Evolutionary conservation across 2,888 invertebrate species (phyloP), one percentile per base, ranked within the genome.

Genomic region (Cybosia mesomella): DNA sequence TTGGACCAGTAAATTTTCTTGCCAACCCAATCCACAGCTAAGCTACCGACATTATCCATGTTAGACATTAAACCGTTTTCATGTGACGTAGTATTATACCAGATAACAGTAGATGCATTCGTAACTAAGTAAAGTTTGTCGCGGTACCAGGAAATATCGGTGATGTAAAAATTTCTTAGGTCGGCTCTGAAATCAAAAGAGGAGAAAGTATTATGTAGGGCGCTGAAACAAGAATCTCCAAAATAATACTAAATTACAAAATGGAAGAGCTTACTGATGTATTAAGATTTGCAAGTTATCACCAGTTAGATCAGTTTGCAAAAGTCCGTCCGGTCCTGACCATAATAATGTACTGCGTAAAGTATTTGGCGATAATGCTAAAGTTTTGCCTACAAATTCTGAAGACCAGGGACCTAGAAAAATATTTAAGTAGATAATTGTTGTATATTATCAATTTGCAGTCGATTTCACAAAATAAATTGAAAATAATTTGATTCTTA

Each of bases 21-120:
- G 2, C 98, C 98, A 62, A 98, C 96, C 98, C 98, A 98, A 86
- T 99, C 99, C 18, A 98, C 97, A 0, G 98, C 98, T 64, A 98
- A 95, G 81, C 97, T 97, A 1, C 97, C 97, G 0, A 97, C 97
- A 28, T 97, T 96, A 70, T 96, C 96, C 89, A 97, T 95, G 85
- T 97, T 96, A 0, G 92, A 88, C 86, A 97, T 92, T 59, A 95
- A 91, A 0, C 94, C 96, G 64, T 95, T 94, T 58, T 93, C 88
- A 62, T 95, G 95, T 5, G 95, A 96, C 0, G 96, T 97, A 13
- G 96, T 95, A 83, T 98, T 97, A 83, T 97, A 97, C 93, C 96
- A 96, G 87, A 96, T 96, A 0, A 98, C 96, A 28, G 96, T 96
- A 1, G 97, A 97, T 32, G 96, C 96, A 77, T 97, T 97, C 0